Percentiles rank a stretch among this genome's conserved stretches.
phyloP scores from a whole-genome alignment of 2,113 vertebrate species.

The Malaclemys terrapin region DNA sequence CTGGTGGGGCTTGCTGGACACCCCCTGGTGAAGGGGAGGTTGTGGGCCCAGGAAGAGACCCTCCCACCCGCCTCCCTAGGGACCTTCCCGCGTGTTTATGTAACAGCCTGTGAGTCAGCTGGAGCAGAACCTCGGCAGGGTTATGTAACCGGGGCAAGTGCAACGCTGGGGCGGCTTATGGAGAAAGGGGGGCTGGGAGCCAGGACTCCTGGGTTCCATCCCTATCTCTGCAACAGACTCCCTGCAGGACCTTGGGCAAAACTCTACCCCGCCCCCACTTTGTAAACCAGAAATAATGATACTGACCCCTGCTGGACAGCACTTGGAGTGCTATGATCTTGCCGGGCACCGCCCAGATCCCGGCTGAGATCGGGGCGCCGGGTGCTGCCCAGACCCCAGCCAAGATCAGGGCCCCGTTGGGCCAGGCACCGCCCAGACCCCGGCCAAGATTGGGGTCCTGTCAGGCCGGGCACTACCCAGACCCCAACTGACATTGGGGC shows the following conservation, averaged over 20 bases:
- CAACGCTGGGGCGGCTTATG: neutral
- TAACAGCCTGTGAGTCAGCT: neutral
- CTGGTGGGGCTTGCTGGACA: no score
- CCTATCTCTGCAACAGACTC: neutral
- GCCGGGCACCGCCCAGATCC: no score
- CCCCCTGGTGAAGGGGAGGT: neutral
- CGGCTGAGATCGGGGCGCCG: no score
- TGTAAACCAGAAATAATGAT: neutral
- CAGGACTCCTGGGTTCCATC: neutral
- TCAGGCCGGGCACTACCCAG: fast-evolving
- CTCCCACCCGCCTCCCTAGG: no score
- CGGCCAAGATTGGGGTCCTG: no score
- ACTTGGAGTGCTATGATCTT: no score
- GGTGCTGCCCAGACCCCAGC: no score
- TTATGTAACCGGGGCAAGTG: neutral
- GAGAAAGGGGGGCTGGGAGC: neutral
- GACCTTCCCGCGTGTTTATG: neutral
- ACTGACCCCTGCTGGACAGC: neutral
- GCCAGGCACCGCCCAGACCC: no score
- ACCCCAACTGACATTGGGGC: no score
- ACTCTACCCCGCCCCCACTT: no score
- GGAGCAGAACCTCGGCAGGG: neutral
- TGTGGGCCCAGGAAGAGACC: no score
- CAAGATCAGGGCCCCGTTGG: no score
- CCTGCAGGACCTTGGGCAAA: neutral